Evolutionary conservation across 2,797 vertebrate species (phyloP).

Genomic region (Mormyrops boulengeri): DNA sequence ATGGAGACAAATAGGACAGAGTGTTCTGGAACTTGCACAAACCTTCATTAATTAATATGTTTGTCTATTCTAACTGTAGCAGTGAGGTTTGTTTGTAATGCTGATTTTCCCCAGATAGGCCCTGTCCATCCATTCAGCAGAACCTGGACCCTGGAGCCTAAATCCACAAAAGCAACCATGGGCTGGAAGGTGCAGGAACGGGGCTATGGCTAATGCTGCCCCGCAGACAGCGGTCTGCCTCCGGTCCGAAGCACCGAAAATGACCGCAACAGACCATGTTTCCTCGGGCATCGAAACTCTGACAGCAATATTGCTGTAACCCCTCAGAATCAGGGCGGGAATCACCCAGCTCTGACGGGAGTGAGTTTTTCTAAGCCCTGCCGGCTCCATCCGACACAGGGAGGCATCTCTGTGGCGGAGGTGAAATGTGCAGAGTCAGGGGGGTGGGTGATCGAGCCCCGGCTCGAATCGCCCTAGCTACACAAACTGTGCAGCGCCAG

Average conservation of each 20-base stretch:
- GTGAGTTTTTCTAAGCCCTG: neutral
- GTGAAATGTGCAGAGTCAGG: constrained; percentile 1
- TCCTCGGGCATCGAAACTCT: neutral
- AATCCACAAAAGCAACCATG: neutral
- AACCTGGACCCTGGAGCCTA: neutral
- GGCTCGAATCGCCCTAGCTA: neutral
- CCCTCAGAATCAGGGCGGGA: neutral
- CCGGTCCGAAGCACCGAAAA: neutral
- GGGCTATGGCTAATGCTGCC: neutral
- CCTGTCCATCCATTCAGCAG: neutral
- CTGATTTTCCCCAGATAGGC: neutral
- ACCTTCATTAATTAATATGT: neutral
- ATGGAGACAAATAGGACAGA: neutral
- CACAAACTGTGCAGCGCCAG: neutral
- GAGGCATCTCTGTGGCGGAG: neutral
- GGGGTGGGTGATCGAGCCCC: neutral
- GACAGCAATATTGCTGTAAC: neutral
- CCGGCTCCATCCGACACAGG: neutral
- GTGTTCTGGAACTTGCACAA: neutral
- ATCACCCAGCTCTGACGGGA: neutral
- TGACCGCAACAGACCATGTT: neutral
- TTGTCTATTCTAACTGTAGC: neutral
- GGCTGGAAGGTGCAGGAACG: neutral
- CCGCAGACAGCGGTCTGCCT: neutral
- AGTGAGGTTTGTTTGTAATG: neutral